A percentile compares a stretch with the other conserved stretches of the same genome.
phyloP scores from a whole-genome alignment of 2,888 invertebrate genomes.

The Agrilus biguttatus region DNA sequence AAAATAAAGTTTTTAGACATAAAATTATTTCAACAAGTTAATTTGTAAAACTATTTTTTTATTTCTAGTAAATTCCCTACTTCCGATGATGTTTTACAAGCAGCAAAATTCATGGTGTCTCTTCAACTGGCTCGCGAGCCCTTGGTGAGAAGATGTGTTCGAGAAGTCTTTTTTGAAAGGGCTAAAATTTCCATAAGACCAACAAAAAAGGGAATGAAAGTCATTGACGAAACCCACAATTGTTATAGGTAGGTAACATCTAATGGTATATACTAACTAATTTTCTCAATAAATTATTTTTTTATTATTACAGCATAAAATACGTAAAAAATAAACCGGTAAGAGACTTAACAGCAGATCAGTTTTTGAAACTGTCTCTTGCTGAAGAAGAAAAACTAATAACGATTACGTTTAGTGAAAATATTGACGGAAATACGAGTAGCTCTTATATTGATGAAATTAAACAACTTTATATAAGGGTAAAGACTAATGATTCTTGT shows the following conservation, averaged over 20 bases:
- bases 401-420: slow-evolving; percentile 56
- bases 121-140: slow-evolving; percentile 89
- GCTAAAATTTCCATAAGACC: slow-evolving; percentile 70
- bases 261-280: not conserved
- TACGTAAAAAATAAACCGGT: slow-evolving; percentile 90
- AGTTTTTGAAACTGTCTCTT: slow-evolving; percentile 69
- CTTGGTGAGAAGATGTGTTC: slow-evolving; percentile 65
- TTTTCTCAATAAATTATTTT: not conserved
- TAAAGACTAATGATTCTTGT: slow-evolving; percentile 20
- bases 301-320: slow-evolving; percentile 48
- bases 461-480: slow-evolving; percentile 70
- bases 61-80: slow-evolving; percentile 44
- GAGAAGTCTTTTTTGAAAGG: slow-evolving; percentile 78
- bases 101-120: slow-evolving; percentile 88
- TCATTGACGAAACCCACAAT: slow-evolving; percentile 90
- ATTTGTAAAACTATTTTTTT: slow-evolving; percentile 3
- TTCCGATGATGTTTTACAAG: slow-evolving; percentile 73
- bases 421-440: slow-evolving; percentile 64
- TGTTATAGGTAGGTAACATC: slow-evolving; percentile 44
- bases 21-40: not conserved
- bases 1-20: slow-evolving; percentile 1
- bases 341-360: slow-evolving; percentile 73
- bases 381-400: slow-evolving; percentile 73
- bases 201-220: slow-evolving; percentile 82
- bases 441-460: slow-evolving; percentile 77